Percentiles rank a stretch among this genome's conserved stretches.
phyloP scores from a whole-genome alignment of 2,113 vertebrate species.

The Tautogolabrus adspersus region DNA sequence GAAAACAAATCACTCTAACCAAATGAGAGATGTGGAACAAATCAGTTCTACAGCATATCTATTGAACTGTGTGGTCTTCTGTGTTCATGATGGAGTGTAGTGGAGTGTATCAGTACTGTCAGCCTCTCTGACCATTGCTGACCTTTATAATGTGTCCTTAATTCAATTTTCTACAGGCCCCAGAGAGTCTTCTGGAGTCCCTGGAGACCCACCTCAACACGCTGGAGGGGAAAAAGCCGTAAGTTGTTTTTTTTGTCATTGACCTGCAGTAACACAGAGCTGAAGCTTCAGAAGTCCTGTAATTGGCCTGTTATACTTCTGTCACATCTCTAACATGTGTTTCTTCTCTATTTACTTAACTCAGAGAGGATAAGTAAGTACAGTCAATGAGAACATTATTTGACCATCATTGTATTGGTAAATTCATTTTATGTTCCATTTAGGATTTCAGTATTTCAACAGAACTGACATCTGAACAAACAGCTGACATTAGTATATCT shows the following conservation, averaged over 20 bases:
- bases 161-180: slow-evolving; percentile 85
- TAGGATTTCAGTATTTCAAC: slow-evolving; percentile 39
- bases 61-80: background rate
- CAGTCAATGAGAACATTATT: slow-evolving; percentile 1
- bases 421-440: background rate
- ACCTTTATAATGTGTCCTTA: background rate
- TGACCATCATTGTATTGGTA: background rate
- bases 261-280: background rate
- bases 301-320: slow-evolving; percentile 1
- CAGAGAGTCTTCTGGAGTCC: slow-evolving; percentile 97
- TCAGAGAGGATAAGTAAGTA: slow-evolving; percentile 81
- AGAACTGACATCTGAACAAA: slow-evolving; percentile 54
- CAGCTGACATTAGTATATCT: background rate
- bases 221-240: slow-evolving; percentile 98
- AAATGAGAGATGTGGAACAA: background rate
- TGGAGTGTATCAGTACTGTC: no score
- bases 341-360: slow-evolving; percentile 46
- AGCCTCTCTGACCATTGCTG: background rate
- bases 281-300: background rate
- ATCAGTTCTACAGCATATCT: background rate
- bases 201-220: slow-evolving; percentile 98
- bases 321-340: slow-evolving; percentile 38
- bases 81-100: background rate
- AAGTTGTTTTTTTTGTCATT: slow-evolving; percentile 57
- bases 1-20: background rate